Conservation (phyloP, 2,888 invertebrate genomes). For the Tetranychus truncatus region DNA sequence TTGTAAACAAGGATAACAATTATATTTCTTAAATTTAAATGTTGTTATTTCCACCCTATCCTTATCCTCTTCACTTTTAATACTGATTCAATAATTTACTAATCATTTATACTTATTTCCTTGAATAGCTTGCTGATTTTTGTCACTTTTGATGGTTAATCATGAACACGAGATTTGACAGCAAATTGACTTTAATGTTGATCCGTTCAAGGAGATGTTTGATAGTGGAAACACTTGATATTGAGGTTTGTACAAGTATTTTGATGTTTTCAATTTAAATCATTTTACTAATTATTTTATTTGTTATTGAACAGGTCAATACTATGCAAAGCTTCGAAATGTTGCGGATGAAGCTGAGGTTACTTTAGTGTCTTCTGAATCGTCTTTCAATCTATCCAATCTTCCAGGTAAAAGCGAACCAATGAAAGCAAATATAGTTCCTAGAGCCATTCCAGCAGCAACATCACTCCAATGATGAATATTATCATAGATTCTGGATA, state of each 20-base stretch:
- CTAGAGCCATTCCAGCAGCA: not conserved
- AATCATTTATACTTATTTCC: no score
- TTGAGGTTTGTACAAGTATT: not conserved
- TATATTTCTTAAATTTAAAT: no score
- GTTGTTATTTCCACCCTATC: no score
- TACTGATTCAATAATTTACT: no score
- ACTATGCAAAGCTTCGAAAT: not conserved
- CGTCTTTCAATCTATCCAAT: not conserved
- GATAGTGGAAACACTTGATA: not conserved
- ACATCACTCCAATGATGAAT: conserved; percentile 12
- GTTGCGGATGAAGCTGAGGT: not conserved
- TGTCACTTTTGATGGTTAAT: not conserved
- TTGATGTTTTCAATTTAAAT: no score
- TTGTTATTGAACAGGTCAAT: no score
- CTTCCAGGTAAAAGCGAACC: not conserved
- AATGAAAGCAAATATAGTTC: not conserved
- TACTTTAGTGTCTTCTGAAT: not conserved
- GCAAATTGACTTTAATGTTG: not conserved
- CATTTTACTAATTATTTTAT: no score
- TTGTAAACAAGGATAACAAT: no score
- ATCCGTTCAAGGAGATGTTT: not conserved
- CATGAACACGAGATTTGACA: not conserved
- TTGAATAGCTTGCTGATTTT: not conserved
- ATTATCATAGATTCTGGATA: conserved; percentile 4
- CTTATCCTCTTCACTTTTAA: no score